Evolutionary conservation across 2,888 invertebrate species (phyloP).

Genomic region (Drosophila greeni): DNA sequence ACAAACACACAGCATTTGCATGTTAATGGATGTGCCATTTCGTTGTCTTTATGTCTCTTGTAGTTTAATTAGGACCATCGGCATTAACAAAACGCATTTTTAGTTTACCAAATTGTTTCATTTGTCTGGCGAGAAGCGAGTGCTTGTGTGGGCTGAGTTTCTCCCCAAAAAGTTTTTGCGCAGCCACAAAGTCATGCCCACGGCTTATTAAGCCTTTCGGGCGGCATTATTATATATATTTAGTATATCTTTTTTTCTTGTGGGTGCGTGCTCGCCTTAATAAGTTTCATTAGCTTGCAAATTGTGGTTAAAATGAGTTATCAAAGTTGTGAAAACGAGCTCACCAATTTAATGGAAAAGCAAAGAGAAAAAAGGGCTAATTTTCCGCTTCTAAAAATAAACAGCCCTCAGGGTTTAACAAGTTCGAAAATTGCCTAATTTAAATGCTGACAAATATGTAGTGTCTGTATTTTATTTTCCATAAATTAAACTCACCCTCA

Average conservation of each 20-base stretch:
- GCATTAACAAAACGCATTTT: conserved; percentile 49
- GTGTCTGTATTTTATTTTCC: background rate
- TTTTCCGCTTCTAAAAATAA: conserved; percentile 1
- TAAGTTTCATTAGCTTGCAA: conserved; percentile 58
- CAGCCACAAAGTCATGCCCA: conserved; percentile 35
- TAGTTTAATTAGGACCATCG: conserved; percentile 53
- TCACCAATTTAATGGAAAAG: background rate
- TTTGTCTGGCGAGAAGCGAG: conserved; percentile 24
- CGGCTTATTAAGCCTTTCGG: conserved; percentile 55
- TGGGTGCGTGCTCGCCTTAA: conserved; percentile 35
- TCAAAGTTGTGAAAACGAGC: conserved; percentile 38
- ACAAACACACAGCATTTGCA: conserved; percentile 49
- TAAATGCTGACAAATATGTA: background rate
- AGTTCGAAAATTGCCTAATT: background rate
- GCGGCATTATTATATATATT: conserved; percentile 6
- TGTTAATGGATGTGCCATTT: conserved; percentile 26
- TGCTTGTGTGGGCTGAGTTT: background rate
- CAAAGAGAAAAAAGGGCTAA: background rate
- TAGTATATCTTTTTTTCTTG: conserved; percentile 3
- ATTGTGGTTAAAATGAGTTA: conserved; percentile 48
- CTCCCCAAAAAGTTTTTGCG: conserved; percentile 19
- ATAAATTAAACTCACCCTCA: conserved; percentile 82
- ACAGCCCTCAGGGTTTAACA: background rate
- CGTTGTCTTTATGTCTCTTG: conserved; percentile 31
- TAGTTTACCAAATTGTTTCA: conserved; percentile 43